These are phyloP conservation scores for Gymnarchus niloticus DNA, from an alignment of 2,113 vertebrate species.

Conservation along the genomic window DNA sequence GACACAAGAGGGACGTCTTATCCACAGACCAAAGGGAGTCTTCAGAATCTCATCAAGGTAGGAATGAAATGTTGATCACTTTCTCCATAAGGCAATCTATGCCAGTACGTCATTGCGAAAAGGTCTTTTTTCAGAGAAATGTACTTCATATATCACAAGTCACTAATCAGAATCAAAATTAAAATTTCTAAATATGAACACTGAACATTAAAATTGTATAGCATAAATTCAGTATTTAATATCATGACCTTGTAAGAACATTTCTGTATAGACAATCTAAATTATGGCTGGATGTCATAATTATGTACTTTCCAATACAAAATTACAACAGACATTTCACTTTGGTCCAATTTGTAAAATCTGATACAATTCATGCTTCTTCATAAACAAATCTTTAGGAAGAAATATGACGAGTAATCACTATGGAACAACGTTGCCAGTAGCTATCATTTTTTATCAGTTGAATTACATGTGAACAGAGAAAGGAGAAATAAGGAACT, in stretches of 20 bases:
- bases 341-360: not conserved
- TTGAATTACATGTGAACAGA: not conserved
- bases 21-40: not conserved
- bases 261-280: not conserved
- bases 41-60: constrained; percentile 7
- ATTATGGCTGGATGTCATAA: not conserved
- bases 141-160: not conserved
- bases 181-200: not conserved
- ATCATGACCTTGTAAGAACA: not conserved
- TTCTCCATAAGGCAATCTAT: not conserved
- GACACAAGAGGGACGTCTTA: not conserved
- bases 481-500: not conserved
- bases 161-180: not conserved
- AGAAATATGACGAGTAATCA: not conserved
- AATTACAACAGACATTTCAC: not conserved
- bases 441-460: not conserved
- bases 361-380: not conserved
- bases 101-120: not conserved
- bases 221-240: not conserved
- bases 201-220: not conserved
- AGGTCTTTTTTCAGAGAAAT: not conserved
- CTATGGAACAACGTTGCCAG: not conserved
- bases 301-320: not conserved
- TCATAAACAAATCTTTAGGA: not conserved
- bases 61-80: not conserved